A percentile compares a stretch with the other conserved stretches of the same genome.
These are phyloP conservation scores for Larimichthys crocea DNA, from an alignment of 2,113 vertebrate species.

Conservation along the genomic window DNA sequence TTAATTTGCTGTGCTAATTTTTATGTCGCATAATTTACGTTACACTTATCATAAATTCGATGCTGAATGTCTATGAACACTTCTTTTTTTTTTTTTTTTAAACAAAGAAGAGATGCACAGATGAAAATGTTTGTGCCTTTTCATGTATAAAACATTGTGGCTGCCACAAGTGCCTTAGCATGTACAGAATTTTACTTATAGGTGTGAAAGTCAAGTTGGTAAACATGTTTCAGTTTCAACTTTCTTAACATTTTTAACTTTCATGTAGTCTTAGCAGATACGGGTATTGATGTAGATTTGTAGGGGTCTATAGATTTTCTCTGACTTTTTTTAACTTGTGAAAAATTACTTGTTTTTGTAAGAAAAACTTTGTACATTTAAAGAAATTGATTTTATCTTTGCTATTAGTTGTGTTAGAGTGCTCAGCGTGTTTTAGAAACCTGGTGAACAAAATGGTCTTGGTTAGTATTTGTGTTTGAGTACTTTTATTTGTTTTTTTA, in stretches of 20 bases:
- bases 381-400: slow-evolving; percentile 15
- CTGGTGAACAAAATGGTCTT: not conserved
- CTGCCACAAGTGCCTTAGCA: slow-evolving; percentile 81
- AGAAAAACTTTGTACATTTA: slow-evolving; percentile 24
- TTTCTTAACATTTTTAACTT: not conserved
- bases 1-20: slow-evolving; percentile 47
- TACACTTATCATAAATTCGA: not conserved
- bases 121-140: slow-evolving; percentile 27
- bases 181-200: slow-evolving; percentile 67
- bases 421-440: slow-evolving; percentile 16
- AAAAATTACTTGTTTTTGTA: slow-evolving; percentile 22
- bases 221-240: slow-evolving; percentile 24
- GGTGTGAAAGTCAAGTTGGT: slow-evolving; percentile 21
- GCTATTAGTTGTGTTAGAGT: not conserved
- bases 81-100: slow-evolving; percentile 25
- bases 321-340: slow-evolving; percentile 23
- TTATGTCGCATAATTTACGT: slow-evolving; percentile 1
- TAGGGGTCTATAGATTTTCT: slow-evolving; percentile 15
- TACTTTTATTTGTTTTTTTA: slow-evolving; percentile 4
- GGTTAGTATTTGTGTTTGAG: slow-evolving; percentile 3
- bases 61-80: slow-evolving; percentile 41
- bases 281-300: not conserved
- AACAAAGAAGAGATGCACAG: slow-evolving; percentile 8
- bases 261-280: slow-evolving; percentile 24
- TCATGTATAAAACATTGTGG: slow-evolving; percentile 66